Conservation (phyloP, 2,113 vertebrate species). For the Heterochromis multidens region DNA sequence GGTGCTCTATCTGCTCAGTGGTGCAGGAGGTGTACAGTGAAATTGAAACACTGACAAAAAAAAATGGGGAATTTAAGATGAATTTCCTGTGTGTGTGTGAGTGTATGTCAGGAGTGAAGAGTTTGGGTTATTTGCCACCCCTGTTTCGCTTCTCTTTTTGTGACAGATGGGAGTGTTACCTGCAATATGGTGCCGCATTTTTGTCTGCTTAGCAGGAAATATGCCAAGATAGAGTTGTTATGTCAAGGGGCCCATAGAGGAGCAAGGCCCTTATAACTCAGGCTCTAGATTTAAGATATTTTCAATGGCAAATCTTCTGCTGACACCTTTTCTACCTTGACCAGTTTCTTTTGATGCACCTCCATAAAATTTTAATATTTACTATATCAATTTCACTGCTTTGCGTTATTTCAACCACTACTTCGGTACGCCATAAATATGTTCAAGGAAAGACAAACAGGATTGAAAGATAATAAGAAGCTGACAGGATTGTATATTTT, state of each 20-base stretch:
- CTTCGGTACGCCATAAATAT: background rate
- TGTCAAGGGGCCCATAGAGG: background rate
- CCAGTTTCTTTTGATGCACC: background rate
- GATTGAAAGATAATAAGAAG: background rate
- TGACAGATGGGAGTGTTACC: constrained; percentile 20
- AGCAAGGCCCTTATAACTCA: background rate
- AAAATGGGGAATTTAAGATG: background rate
- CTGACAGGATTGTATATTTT: background rate
- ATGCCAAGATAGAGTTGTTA: background rate
- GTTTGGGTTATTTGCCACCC: background rate
- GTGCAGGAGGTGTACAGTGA: constrained; percentile 31
- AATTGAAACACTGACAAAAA: constrained; percentile 52
- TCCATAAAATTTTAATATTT: background rate
- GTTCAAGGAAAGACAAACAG: background rate
- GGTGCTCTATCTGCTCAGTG: constrained; percentile 23
- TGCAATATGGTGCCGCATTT: background rate
- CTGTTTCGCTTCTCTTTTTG: background rate
- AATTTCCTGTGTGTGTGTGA: constrained; percentile 5
- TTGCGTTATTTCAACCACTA: background rate
- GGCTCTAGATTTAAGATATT: background rate
- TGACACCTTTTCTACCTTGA: background rate
- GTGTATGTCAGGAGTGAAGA: background rate
- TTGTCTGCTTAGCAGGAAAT: constrained; percentile 4
- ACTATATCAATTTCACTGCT: background rate
- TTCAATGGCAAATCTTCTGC: background rate